phyloP scores from a whole-genome alignment of 2,888 invertebrate species.

The Trissoscelio sp. region DNA sequence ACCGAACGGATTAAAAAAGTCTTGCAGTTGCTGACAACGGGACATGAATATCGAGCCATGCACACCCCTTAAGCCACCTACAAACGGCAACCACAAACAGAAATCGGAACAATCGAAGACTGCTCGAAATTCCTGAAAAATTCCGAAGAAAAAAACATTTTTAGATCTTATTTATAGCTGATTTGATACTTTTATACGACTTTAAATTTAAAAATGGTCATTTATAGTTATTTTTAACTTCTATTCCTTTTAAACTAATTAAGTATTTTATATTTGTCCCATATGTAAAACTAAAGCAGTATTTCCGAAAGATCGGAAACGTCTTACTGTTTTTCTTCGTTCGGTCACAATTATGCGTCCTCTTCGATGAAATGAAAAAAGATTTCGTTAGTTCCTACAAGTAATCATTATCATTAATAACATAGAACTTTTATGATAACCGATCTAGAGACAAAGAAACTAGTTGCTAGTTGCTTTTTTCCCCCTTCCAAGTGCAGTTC shows the following conservation, averaged over 20 bases:
- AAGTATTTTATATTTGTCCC: slow-evolving; percentile 2
- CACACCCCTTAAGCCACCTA: slow-evolving; percentile 7
- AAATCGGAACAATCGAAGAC: slow-evolving; percentile 40
- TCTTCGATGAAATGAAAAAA: slow-evolving; percentile 16
- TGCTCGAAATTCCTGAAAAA: slow-evolving; percentile 50
- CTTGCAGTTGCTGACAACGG: slow-evolving; percentile 86
- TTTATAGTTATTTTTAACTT: too few relatives aligned
- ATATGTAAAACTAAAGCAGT: too few relatives aligned
- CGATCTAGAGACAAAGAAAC: slow-evolving; percentile 16
- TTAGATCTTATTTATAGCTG: slow-evolving; percentile 31
- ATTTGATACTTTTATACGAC: slow-evolving; percentile 48
- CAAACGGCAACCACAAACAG: slow-evolving; percentile 1
- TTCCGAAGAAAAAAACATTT: neutral
- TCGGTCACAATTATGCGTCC: slow-evolving; percentile 16
- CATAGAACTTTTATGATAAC: slow-evolving; percentile 36
- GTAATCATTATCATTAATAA: neutral
- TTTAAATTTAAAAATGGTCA: too few relatives aligned
- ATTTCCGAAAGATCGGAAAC: slow-evolving; percentile 30
- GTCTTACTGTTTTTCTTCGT: slow-evolving; percentile 21
- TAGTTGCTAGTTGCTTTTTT: slow-evolving; percentile 55
- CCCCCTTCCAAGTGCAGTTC: slow-evolving; percentile 51
- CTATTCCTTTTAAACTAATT: too few relatives aligned
- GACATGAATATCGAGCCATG: slow-evolving; percentile 15
- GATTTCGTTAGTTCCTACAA: slow-evolving; percentile 52
- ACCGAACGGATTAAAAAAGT: slow-evolving; percentile 84